Evolutionary conservation across 2,888 invertebrate genomes (phyloP).

Genomic region (Xanthia togata): DNA sequence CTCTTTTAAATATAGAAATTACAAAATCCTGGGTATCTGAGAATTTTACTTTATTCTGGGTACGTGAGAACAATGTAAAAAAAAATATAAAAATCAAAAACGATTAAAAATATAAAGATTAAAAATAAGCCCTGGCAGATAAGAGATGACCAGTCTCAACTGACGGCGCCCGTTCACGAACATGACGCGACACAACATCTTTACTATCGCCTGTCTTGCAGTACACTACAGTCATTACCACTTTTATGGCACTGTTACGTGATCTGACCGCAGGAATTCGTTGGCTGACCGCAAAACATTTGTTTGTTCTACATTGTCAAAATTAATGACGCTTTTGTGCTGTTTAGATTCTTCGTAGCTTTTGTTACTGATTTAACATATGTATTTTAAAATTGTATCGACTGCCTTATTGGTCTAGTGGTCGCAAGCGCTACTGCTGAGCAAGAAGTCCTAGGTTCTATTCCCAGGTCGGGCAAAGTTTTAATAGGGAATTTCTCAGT

Average conservation of each 20-base stretch:
- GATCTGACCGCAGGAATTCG: constrained; percentile 26
- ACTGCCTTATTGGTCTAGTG: background rate
- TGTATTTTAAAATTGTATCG: background rate
- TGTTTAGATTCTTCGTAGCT: background rate
- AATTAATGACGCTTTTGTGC: background rate
- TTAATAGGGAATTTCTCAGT: background rate
- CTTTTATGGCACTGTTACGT: background rate
- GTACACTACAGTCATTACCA: background rate
- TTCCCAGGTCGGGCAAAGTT: background rate
- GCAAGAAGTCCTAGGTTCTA: background rate
- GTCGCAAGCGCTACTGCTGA: background rate
- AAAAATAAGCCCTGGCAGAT: too few relatives aligned
- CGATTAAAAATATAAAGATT: too few relatives aligned
- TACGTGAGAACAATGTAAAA: too few relatives aligned
- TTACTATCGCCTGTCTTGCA: constrained; percentile 3
- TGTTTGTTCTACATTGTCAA: background rate
- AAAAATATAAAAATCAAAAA: too few relatives aligned
- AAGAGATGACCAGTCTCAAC: too few relatives aligned
- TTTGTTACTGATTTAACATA: background rate
- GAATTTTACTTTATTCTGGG: too few relatives aligned
- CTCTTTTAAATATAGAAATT: too few relatives aligned
- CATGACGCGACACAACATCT: too few relatives aligned
- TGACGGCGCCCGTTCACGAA: too few relatives aligned
- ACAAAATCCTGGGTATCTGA: too few relatives aligned
- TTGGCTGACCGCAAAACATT: constrained; percentile 24